phyloP scores from a whole-genome alignment of 2,797 vertebrate genomes.

The Eidolon dupreanum region DNA sequence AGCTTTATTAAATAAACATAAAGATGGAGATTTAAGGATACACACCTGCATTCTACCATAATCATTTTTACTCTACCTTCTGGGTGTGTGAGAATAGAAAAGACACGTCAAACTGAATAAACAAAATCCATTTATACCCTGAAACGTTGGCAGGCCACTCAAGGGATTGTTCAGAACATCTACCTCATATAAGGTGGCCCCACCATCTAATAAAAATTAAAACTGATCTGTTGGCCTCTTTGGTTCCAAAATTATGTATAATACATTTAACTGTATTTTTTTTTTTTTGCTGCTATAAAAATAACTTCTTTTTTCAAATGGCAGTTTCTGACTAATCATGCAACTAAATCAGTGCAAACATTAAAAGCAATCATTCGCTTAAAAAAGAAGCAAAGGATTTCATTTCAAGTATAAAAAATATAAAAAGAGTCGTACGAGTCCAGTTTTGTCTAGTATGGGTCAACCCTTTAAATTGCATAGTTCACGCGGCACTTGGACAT shows the following conservation, averaged over 20 bases:
- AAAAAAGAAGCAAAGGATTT: conserved; percentile 99
- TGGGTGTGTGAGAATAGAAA: conserved; percentile 94
- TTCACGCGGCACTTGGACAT: conserved; percentile 95
- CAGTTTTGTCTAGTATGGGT: conserved; percentile 92
- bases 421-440: conserved; percentile 92
- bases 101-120: conserved; percentile 92
- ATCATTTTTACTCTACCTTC: conserved; percentile 86
- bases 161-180: conserved; percentile 90
- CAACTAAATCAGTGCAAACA: conserved; percentile 99
- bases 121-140: conserved; percentile 95
- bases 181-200: conserved; percentile 90
- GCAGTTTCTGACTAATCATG: conserved; percentile 96
- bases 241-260: conserved; percentile 99
- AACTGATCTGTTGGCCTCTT: conserved; percentile 97
- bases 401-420: conserved; percentile 99
- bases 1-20: conserved; percentile 99
- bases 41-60: conserved; percentile 86
- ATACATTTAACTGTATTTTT: conserved; percentile 97
- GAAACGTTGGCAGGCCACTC: conserved; percentile 94
- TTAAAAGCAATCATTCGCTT: conserved; percentile 99
- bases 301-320: conserved; percentile 97
- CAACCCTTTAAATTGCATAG: conserved; percentile 99
- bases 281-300: conserved; percentile 97
- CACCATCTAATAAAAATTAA: conserved; percentile 93
- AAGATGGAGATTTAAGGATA: conserved; percentile 91